Evolutionary conservation across 2,888 invertebrate genomes (phyloP), one percentile per base, ranked within the genome.

Genomic region (Diarsia brunnea): DNA sequence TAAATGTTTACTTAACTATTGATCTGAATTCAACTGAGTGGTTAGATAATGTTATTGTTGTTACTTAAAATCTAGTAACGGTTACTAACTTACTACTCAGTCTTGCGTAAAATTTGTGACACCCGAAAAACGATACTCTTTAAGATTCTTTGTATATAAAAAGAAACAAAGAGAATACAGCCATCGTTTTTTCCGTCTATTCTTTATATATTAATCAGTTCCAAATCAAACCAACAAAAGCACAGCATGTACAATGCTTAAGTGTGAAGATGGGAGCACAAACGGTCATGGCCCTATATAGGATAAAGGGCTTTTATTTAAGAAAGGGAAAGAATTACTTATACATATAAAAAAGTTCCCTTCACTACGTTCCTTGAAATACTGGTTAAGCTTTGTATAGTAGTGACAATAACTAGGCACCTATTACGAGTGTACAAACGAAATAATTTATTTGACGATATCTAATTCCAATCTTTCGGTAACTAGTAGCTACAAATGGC

Each of bases 401-500:
- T 12, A 24, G 21, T 64, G 64, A n/a, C 21, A 10, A 63, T 5
- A 63, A n/a, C 63, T n/a, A n/a, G 12, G 31, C 24, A 31, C 24
- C 47, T 10, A 63, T 53, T 61, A 45, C 7, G 43, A 49, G 5
- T 61, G 21, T 43, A 43, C 14, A n/a, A 73, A 43, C n/a, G 10
- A 47, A 38, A 72, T 60, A 31, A 65, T 73, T n/a, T n/a, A 61
- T 53, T 45, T 65, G 38, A 47, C 12, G 11, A 2, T 49, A 63
- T 43, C 63, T 63, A 80, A 58, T 79, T n/a, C 0, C 1, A 47
- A 58, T 58, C 10, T 65, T 79, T 73, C 73, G 38, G 11, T 68
- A 60, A 58, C 60, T 45, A 64, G 8, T 51, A 58, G 5, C 51
- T n/a, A 69, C 27, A 79, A 64, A 5, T 51, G 51, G 5, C 51